Base-by-base conservation (phyloP, 2,113 vertebrate genomes). In the Macaca nemestrina region DNA sequence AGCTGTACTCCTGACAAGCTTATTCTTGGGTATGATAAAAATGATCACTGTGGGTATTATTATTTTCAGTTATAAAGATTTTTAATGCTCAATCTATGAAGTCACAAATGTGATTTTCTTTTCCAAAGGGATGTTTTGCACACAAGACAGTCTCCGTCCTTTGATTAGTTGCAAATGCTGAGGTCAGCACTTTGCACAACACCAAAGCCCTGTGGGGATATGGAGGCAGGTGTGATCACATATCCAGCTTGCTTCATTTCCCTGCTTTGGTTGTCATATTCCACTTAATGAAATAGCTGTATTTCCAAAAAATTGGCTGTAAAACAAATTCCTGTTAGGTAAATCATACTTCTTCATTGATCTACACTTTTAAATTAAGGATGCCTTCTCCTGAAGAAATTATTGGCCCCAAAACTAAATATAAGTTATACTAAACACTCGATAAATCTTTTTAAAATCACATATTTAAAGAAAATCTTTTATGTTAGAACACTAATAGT, bases 21-120 rank as follows among this genome's bases (percentile, higher is more conserved):
- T 70, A 98, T 98, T 98, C 98, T 98, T 96, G 97, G 98, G 97
- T 98, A 67, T 30, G 55, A 92, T 97, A 97, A 98, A 98, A 98
- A 94, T 95, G 78, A 97, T 81, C 68, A 85, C 89, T 11, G 6
- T 86, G 68, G 67, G 55, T 96, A 40, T 91, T 97, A 96, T 95
- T 96, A 94, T 96, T 97, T 96, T 94, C 78, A 64, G 52, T 94
- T 93, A 57, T 45, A 81, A 64, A 11, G 0, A 45, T n/a, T 92
- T 14, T 89, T 95, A 96, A 87, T 4, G 48, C 40, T 73, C 88
- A 82, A n/a, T 95, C 1, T 8, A 32, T 96, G 97, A 95, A 88
- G 92, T 92, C 52, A 40, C 80, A 96, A 43, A 7, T 76, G 83
- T 86, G 86, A 73, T 97, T 97, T 78, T 76, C 68, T 81, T 92